Conservation (phyloP, 2,888 invertebrate genomes). For the Allygus modestus region DNA sequence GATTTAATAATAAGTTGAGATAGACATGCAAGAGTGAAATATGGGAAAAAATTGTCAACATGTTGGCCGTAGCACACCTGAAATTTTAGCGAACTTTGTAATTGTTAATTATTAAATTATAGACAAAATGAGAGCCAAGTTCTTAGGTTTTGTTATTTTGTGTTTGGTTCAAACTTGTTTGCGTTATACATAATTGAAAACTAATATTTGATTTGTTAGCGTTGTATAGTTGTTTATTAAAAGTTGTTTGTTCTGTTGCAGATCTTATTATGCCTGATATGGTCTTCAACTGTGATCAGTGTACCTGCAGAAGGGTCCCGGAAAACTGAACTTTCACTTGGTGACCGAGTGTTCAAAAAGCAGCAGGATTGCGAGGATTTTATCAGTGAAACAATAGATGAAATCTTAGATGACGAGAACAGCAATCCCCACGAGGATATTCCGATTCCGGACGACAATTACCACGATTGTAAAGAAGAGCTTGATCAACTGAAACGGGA, state of each 20-base stretch:
- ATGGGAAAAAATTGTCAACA: no score
- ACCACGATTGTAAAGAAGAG: background rate
- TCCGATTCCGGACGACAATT: background rate
- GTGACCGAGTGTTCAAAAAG: background rate
- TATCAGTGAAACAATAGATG: background rate
- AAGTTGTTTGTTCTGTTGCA: background rate
- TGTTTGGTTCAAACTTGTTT: no score
- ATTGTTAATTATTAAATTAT: no score
- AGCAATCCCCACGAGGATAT: background rate
- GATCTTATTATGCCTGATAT: background rate
- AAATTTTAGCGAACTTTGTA: no score
- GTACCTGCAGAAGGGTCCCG: background rate
- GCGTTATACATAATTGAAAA: no score
- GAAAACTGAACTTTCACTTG: background rate
- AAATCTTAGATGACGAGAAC: background rate
- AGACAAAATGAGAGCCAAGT: no score
- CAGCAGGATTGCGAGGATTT: background rate
- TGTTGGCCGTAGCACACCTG: no score
- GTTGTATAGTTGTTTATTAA: background rate
- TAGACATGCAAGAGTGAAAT: no score
- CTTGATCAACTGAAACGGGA: background rate
- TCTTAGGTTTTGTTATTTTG: no score
- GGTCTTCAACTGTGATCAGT: background rate
- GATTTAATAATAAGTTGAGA: no score
- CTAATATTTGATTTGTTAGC: no score